These are phyloP conservation scores for Ranitomeya variabilis DNA, from an alignment of 2,113 vertebrate species.

Conservation along the genomic window DNA sequence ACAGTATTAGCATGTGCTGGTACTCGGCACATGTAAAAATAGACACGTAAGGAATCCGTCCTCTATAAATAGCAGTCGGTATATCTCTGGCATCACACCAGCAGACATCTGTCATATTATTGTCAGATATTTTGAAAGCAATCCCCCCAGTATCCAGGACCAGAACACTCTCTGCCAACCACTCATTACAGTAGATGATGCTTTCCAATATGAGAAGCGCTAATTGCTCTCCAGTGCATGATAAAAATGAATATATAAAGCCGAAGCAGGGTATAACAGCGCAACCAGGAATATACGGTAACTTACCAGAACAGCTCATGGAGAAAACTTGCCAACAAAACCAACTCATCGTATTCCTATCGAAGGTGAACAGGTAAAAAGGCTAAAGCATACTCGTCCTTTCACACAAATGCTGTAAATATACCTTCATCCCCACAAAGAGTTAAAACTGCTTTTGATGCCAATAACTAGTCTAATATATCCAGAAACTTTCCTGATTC, in stretches of 20 bases:
- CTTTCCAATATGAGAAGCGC: background rate
- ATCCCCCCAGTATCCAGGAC: constrained; percentile 27
- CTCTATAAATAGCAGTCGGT: constrained; percentile 37
- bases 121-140: constrained; percentile 43
- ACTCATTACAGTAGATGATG: background rate
- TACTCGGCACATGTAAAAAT: constrained; percentile 8
- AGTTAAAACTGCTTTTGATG: too few relatives aligned
- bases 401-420: too few relatives aligned
- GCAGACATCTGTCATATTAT: constrained; percentile 52
- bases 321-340: background rate
- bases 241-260: background rate
- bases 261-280: background rate
- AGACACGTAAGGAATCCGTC: constrained; percentile 19
- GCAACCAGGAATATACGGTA: background rate
- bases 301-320: background rate
- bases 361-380: background rate
- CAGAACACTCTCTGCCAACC: background rate
- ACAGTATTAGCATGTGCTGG: background rate
- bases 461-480: too few relatives aligned
- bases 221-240: constrained; percentile 1
- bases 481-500: too few relatives aligned
- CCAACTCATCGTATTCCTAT: background rate
- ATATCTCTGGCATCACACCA: background rate
- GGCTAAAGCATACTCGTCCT: too few relatives aligned
- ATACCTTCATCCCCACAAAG: too few relatives aligned